These are phyloP conservation scores for Morpho achilles DNA, from an alignment of 2,888 invertebrate species.

Conservation along the genomic window DNA sequence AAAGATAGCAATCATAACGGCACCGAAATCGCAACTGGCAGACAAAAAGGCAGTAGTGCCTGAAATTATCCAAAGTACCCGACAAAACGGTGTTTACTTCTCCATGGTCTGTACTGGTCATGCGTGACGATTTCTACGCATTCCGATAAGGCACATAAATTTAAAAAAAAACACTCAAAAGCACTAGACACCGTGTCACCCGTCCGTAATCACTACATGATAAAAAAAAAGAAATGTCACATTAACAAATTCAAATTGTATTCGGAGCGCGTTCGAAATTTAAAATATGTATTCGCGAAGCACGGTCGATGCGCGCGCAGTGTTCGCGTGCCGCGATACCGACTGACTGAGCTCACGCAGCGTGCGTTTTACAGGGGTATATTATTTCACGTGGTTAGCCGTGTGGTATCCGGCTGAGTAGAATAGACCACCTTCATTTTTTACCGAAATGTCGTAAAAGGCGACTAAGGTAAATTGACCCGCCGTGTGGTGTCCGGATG, in stretches of 20 bases:
- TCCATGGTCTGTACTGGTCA: slow-evolving; percentile 53
- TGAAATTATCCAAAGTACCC: slow-evolving; percentile 55
- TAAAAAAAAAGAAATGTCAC: slow-evolving; percentile 25
- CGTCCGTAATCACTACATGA: slow-evolving; percentile 26
- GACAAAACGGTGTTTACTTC: slow-evolving; percentile 46
- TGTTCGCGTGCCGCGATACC: slow-evolving; percentile 43
- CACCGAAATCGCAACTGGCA: slow-evolving; percentile 53
- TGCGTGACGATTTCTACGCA: slow-evolving; percentile 62
- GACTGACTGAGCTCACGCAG: slow-evolving; percentile 30
- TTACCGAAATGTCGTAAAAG: too few relatives aligned
- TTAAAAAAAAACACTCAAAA: slow-evolving; percentile 26
- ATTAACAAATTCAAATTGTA: slow-evolving; percentile 13
- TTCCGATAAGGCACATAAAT: slow-evolving; percentile 29
- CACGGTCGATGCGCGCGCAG: slow-evolving; percentile 45
- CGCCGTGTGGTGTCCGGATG: too few relatives aligned
- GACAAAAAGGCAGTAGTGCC: slow-evolving; percentile 54
- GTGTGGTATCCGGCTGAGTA: too few relatives aligned
- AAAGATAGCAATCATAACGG: slow-evolving; percentile 38
- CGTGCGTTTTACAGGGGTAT: slow-evolving; percentile 28
- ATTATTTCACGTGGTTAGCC: slow-evolving; percentile 14
- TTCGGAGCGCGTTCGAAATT: slow-evolving; percentile 36
- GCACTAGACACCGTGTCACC: slow-evolving; percentile 17
- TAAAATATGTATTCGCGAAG: slow-evolving; percentile 27
- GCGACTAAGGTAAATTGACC: too few relatives aligned
- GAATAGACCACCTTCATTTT: too few relatives aligned